A percentile compares a stretch with the other conserved stretches of the same genome.
Evolutionary conservation across 1,140 invertebrate genomes (phyloP).

Genomic region (Anagrus nilaparvatae): DNA sequence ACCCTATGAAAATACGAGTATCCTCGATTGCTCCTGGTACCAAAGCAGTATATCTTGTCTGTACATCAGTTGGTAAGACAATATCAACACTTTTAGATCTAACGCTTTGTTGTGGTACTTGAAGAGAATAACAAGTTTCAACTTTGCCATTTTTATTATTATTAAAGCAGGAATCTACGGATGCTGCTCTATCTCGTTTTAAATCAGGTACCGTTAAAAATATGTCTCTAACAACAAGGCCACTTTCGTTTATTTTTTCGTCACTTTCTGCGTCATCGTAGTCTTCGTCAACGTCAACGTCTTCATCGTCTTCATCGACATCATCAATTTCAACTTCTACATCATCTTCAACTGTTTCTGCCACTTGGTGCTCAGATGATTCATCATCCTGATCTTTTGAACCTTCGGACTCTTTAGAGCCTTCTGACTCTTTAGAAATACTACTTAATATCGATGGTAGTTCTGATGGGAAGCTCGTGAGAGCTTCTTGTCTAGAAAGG

Average conservation of each 20-base stretch:
- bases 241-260: constrained; percentile 22
- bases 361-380: no score
- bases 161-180: constrained; percentile 68
- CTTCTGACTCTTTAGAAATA: no score
- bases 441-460: constrained; percentile 44
- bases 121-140: constrained; percentile 52
- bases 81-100: constrained; percentile 87
- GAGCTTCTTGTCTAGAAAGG: constrained; percentile 66
- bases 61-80: constrained; percentile 75
- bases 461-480: constrained; percentile 53
- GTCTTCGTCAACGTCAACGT: constrained; percentile 37
- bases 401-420: no score
- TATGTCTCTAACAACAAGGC: constrained; percentile 55
- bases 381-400: no score
- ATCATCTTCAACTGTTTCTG: neutral
- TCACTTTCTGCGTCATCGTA: constrained; percentile 36
- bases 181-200: constrained; percentile 70
- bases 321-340: constrained; percentile 10
- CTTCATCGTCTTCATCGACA: constrained; percentile 32
- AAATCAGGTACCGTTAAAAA: constrained; percentile 73
- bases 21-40: constrained; percentile 29
- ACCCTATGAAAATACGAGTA: constrained; percentile 33
- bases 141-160: constrained; percentile 63
- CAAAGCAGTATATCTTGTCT: constrained; percentile 72
- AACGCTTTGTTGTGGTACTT: constrained; percentile 56